Base-by-base conservation (phyloP, 2,888 invertebrate genomes). In the Eupithecia vulgata region DNA sequence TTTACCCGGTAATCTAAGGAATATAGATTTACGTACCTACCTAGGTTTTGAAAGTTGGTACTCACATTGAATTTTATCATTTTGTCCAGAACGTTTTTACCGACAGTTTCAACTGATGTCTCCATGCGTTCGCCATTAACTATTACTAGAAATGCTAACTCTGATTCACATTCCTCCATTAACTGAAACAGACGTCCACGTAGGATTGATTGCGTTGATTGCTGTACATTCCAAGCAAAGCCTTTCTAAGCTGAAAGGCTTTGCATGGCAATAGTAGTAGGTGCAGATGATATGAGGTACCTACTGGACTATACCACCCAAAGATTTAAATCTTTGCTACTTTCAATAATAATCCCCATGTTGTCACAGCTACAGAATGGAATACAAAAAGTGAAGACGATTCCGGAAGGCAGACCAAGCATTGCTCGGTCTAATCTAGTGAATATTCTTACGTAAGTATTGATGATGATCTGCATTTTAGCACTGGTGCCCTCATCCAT, bases 41-140 rank as follows among this genome's bases (percentile, higher is more conserved):
- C 30, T 30, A 30, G 30, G 30, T 30, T 30, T 30, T 30, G 30
- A 30, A 30, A 30, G 30, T 30, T 30, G 30, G 37, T 64, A 78
- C 84, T 91, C 85, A 95, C 95, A 68, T 91, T 89, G 81, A 95
- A 92, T 83, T 95, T 93, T 72, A 91, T 82, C 84, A 95, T 95
- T 70, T 93, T 87, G 5, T 93, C 88, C 64, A 96, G 86, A 70
- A 91, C 82, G 68, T 88, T 85, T 15, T 88, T 83, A 35, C 95
- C 95, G 25, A 96, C 90, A 0, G 95, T 95, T 83, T 96, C 95
- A 34, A 96, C 93, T 52, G 92, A 93, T 1, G 95, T 96, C 83
- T 96, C 96, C 83, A 95, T 93, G 0, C 95, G 92, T 12, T 94
- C 91, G 21, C 87, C 84, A 69, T 95, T 87, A 34, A 96, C 89